Base-by-base conservation (phyloP, 2,888 invertebrate genomes). In the Bruchidius siliquastri region DNA sequence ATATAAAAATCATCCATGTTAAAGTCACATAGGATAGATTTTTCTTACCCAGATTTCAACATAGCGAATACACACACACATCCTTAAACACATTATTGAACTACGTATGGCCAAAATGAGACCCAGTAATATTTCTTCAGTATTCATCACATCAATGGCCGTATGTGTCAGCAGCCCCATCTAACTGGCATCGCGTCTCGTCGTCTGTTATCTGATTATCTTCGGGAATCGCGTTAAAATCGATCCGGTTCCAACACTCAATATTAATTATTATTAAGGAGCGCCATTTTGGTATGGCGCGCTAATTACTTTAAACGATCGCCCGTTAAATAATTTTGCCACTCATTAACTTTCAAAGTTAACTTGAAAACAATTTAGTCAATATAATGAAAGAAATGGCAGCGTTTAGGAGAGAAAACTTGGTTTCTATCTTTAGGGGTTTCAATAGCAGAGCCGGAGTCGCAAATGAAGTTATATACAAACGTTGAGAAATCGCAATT, bases 331-430 rank as follows among this genome's bases (percentile, higher is more conserved):
- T 74, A 74, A 74, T 74, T 74, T 72, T 68, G 74, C 74, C 74
- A 72, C 72, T 74, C 74, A 74, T 74, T 74, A 74, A 74, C 74
- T 74, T 74, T 74, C 18, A 74, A 72, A 74, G 74, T 74, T 66
- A 74, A 74, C 72, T 74, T 22, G 71, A 72, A 74, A 74, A 74
- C 74, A 74, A 74, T 74, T 74, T 69, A 72, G 49, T 71, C 72
- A 72, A 66, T 72, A 74, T 74, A 72, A 74, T 74, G 74, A 74
- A 68, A 72, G 74, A 72, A 68, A 70, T 32, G 72, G 71, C 70
- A 21, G 22, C 74, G 72, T 72, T 74, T 74, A 70, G 72, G 70
- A 70, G 73, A 73, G 75, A 73, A 72, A 75, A 75, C 49, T 49
- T 49, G 8, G 30, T 13, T 49, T 13, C 49, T 13, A 49, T 49